Evolutionary conservation across 2,797 vertebrate genomes (phyloP).

Genomic region (Acridotheres tristis): DNA sequence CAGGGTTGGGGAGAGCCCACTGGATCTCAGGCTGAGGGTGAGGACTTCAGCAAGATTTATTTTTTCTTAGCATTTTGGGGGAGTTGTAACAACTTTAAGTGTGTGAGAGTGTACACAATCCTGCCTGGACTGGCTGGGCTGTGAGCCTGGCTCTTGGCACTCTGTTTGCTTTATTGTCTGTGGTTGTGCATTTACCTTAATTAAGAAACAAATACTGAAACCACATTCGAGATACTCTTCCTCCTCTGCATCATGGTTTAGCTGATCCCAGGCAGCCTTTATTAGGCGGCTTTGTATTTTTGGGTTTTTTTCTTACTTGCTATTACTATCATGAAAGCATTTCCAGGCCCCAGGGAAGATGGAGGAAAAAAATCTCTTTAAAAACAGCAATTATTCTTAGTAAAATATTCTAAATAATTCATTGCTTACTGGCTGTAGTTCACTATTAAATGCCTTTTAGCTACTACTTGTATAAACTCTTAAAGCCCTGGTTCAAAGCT

Average conservation of each 20-base stretch:
- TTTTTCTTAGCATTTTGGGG: neutral
- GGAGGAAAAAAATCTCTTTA: neutral
- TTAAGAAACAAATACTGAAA: neutral
- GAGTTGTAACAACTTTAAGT: neutral
- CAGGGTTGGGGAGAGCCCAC: accelerated
- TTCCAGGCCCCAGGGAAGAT: slow-evolving; percentile 35
- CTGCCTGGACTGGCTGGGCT: neutral
- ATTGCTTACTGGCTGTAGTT: slow-evolving; percentile 56
- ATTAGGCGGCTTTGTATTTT: slow-evolving; percentile 26
- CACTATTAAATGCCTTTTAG: slow-evolving; percentile 68
- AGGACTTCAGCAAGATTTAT: neutral
- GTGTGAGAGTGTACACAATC: neutral
- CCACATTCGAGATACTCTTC: neutral
- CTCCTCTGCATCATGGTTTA: neutral
- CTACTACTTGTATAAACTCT: slow-evolving; percentile 43
- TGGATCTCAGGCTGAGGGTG: neutral
- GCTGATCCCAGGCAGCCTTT: neutral
- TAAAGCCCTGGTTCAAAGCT: slow-evolving; percentile 34
- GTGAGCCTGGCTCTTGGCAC: neutral
- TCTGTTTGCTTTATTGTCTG: neutral
- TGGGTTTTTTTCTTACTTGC: neutral
- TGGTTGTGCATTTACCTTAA: neutral
- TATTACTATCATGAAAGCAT: neutral
- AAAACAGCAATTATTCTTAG: slow-evolving; percentile 63
- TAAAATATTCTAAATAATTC: slow-evolving; percentile 70